These are phyloP conservation scores for Gallinago paraguaiae DNA, from an alignment of 2,113 vertebrate species.

Conservation along the genomic window DNA sequence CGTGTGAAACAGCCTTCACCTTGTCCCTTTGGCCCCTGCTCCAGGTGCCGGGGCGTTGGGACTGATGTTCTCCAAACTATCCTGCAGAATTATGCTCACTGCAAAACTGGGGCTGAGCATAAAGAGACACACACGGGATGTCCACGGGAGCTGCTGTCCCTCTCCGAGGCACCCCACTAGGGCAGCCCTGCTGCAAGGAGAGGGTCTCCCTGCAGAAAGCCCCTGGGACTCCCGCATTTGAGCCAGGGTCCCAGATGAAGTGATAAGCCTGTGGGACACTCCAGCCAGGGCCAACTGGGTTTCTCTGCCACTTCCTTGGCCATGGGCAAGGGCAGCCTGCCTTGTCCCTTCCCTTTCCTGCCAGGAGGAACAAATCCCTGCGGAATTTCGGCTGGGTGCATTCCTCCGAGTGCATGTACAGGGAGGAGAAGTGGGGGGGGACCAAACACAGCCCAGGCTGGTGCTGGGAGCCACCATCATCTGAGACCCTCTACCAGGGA, in stretches of 20 bases:
- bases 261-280: neutral
- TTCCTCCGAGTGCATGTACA: neutral
- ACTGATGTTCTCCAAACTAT: neutral
- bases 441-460: neutral
- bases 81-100: neutral
- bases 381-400: neutral
- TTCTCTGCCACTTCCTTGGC: neutral
- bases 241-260: neutral
- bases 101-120: neutral
- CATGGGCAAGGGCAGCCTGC: neutral
- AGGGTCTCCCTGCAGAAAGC: neutral
- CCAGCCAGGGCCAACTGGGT: neutral
- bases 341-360: neutral
- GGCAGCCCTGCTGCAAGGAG: neutral
- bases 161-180: neutral
- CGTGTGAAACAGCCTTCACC: neutral
- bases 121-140: fast-evolving
- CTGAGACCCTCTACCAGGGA: neutral
- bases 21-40: neutral
- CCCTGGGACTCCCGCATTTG: neutral
- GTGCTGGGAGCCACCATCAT: fast-evolving
- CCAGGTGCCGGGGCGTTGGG: fast-evolving
- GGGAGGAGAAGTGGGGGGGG: neutral
- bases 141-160: neutral
- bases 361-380: slow-evolving; percentile 23